Evolutionary conservation across 1,140 invertebrate genomes (phyloP).

Genomic region (Lepidostoma basale): DNA sequence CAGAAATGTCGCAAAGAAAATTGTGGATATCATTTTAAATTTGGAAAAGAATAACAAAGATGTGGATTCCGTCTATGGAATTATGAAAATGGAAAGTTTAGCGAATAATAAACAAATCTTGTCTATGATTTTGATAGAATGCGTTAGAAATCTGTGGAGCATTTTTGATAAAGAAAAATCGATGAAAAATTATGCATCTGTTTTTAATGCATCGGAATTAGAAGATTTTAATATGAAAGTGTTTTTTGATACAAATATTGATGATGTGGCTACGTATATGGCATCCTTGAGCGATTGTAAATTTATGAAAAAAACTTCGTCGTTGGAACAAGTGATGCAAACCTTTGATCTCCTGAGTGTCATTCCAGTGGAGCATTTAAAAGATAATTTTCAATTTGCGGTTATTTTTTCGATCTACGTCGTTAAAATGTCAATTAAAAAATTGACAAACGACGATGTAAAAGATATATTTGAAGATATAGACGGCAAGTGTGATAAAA

Average conservation of each 20-base stretch:
- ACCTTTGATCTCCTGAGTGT: slow-evolving; percentile 25
- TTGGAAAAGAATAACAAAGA: slow-evolving; percentile 1
- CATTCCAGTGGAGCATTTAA: slow-evolving; percentile 36
- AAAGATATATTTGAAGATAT: slow-evolving; percentile 20
- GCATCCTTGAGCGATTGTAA: slow-evolving; percentile 11
- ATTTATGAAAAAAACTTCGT: slow-evolving; percentile 28
- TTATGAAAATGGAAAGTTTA: slow-evolving; percentile 25
- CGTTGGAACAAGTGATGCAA: slow-evolving; percentile 10
- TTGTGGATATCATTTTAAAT: slow-evolving; percentile 13
- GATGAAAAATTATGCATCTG: slow-evolving; percentile 28
- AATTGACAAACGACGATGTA: slow-evolving; percentile 7
- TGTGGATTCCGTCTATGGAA: not conserved
- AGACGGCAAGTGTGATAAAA: slow-evolving; percentile 19
- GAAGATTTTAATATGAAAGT: slow-evolving; percentile 34
- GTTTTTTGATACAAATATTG: slow-evolving; percentile 15
- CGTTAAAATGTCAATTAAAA: slow-evolving; percentile 14
- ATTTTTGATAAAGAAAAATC: slow-evolving; percentile 27
- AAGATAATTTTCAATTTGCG: slow-evolving; percentile 31
- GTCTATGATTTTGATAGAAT: slow-evolving; percentile 24
- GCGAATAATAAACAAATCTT: slow-evolving; percentile 28
- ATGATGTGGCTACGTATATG: slow-evolving; percentile 7
- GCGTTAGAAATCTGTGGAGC: slow-evolving; percentile 24
- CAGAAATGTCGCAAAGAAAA: slow-evolving; percentile 19
- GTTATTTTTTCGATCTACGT: slow-evolving; percentile 22
- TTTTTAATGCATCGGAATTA: slow-evolving; percentile 26